Evolutionary conservation across 2,888 invertebrate genomes (phyloP), one percentile per base, ranked within the genome.

Genomic region (Aspidiotus rigidus): DNA sequence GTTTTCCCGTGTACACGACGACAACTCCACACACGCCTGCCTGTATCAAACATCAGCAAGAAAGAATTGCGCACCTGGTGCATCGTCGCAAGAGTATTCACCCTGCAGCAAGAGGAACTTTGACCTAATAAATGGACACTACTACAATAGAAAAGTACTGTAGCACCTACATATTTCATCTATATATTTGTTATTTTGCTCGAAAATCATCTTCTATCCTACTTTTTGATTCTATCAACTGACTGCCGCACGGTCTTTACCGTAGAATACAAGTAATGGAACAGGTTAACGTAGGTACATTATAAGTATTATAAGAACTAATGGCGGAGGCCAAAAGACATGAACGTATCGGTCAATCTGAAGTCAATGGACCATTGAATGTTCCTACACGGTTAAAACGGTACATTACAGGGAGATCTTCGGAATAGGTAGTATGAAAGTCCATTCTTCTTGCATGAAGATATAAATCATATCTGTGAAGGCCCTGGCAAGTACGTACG

Each of bases 291-390:
- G n/a, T n/a, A 11, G 28, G 28, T 28, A 28, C 28, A 28, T 28
- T 28, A 28, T 28, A 28, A 28, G 28, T 28, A 28, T 28, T 28
- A 28, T 28, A 28, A 28, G 28, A n/a, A 49, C 11, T 49, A n/a
- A n/a, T 49, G 49, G 49, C 49, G 49, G 49, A 49, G 49, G 49
- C 49, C 49, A 49, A 49, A 49, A 49, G 49, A 49, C 49, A 49
- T n/a, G n/a, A 49, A n/a, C 49, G 49, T 49, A 49, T 49, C 49
- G 49, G 49, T 13, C 49, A n/a, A 49, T 49, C 49, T 49, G 49
- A n/a, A 49, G 49, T 49, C 49, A 49, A 49, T 49, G 49, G 49
- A 49, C 49, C 49, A 49, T 49, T 49, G 49, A 49, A 49, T 49
- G 49, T 13, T 49, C 49, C 28, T 28, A 28, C 28, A 28, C 28